phyloP scores from a whole-genome alignment of 2,888 invertebrate genomes.

The Diaprepes abbreviatus region DNA sequence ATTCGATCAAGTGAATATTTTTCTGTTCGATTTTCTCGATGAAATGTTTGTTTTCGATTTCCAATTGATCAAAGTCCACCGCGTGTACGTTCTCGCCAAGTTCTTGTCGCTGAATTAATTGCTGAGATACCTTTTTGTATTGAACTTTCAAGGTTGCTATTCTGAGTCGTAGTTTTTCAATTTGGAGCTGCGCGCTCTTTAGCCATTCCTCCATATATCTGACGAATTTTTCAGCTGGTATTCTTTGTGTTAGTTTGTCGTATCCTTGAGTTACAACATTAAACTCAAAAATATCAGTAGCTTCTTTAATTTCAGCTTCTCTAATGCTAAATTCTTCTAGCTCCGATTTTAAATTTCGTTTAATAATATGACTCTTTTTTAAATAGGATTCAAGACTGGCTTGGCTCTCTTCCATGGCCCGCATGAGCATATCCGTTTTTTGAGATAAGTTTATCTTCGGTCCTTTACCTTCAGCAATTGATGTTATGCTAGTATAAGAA shows the following conservation, averaged over 20 bases:
- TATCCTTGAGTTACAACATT: constrained; percentile 64
- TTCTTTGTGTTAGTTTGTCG: constrained; percentile 73
- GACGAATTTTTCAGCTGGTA: constrained; percentile 73
- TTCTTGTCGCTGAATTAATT: constrained; percentile 72
- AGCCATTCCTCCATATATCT: constrained; percentile 74
- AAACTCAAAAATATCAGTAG: constrained; percentile 69
- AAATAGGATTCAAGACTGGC: constrained; percentile 48
- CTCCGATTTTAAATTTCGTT: constrained; percentile 54
- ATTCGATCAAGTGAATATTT: constrained; percentile 68
- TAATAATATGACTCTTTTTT: constrained; percentile 51
- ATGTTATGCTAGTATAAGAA: constrained; percentile 47
- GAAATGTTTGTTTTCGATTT: constrained; percentile 73
- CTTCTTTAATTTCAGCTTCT: constrained; percentile 69
- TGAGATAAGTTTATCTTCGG: constrained; percentile 54
- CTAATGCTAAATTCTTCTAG: constrained; percentile 71
- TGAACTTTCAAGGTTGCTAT: constrained; percentile 72
- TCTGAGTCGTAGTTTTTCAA: constrained; percentile 73
- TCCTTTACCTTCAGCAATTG: constrained; percentile 52
- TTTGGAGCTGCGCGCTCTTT: constrained; percentile 70
- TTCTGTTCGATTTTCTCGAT: constrained; percentile 71
- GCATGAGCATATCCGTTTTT: constrained; percentile 57
- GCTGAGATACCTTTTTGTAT: constrained; percentile 70
- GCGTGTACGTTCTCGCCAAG: constrained; percentile 73
- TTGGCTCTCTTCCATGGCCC: constrained; percentile 56
- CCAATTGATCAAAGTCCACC: constrained; percentile 76